These are phyloP conservation scores for Lepidocyrtoides sp. DNA, from an alignment of 2,888 invertebrate genomes.

Conservation along the genomic window DNA sequence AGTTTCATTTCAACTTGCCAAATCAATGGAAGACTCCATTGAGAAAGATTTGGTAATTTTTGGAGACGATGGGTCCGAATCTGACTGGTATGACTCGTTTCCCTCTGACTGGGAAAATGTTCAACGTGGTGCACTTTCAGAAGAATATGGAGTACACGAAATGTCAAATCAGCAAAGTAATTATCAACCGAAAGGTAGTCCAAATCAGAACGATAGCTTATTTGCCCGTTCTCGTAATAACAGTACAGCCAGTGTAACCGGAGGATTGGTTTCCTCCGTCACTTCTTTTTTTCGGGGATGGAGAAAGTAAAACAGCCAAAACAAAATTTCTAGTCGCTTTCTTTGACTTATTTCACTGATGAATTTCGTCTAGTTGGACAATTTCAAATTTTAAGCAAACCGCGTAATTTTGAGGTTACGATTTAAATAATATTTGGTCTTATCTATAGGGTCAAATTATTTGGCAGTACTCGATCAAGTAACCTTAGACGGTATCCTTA, in stretches of 20 bases:
- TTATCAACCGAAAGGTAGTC: constrained; percentile 50
- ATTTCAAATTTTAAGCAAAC: neutral
- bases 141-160: constrained; percentile 82
- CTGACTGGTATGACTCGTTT: constrained; percentile 91
- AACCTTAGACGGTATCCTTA: neutral
- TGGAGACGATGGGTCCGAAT: constrained; percentile 89
- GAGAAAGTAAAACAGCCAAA: constrained; percentile 56
- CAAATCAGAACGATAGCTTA: constrained; percentile 77
- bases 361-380: neutral
- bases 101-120: constrained; percentile 94
- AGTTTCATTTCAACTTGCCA: constrained; percentile 88
- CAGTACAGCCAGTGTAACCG: constrained; percentile 68
- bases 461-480: constrained; percentile 3
- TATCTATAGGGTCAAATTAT: neutral
- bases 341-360: no score
- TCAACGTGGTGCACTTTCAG: constrained; percentile 82
- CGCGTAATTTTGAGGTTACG: neutral
- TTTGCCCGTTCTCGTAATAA: constrained; percentile 79
- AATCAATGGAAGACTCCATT: constrained; percentile 90
- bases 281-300: constrained; percentile 84
- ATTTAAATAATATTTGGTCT: neutral
- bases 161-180: constrained; percentile 82
- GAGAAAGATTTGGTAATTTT: constrained; percentile 89
- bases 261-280: constrained; percentile 82
- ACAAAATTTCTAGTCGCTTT: constrained; percentile 2